These are phyloP conservation scores for Habropoda laboriosa DNA, from an alignment of 1,140 invertebrate genomes.

Conservation along the genomic window DNA sequence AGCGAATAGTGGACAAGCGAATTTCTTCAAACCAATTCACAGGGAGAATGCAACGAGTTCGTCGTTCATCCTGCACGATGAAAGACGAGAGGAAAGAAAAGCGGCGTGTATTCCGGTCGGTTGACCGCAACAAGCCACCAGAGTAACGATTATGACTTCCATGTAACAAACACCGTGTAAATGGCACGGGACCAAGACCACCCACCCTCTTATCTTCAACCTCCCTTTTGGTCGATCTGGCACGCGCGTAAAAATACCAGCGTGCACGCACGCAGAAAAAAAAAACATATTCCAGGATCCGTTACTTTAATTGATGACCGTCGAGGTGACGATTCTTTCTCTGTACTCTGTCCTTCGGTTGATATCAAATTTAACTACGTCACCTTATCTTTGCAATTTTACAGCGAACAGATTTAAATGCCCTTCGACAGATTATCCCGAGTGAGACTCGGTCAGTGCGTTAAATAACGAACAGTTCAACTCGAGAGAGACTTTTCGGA, in stretches of 20 bases:
- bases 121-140: slow-evolving; percentile 44
- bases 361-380: no score
- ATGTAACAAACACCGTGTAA: slow-evolving; percentile 55
- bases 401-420: no score
- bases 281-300: slow-evolving; percentile 61
- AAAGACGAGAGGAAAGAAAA: slow-evolving; percentile 1
- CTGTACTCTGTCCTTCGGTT: no score
- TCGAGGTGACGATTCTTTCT: not conserved
- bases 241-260: slow-evolving; percentile 40
- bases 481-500: no score
- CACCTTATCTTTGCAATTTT: no score
- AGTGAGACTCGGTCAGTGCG: no score
- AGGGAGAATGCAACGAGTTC: not conserved
- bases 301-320: slow-evolving; percentile 60
- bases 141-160: slow-evolving; percentile 65
- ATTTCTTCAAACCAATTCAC: not conserved
- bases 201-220: slow-evolving; percentile 4
- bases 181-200: slow-evolving; percentile 45
- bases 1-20: not conserved
- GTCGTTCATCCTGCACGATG: not conserved
- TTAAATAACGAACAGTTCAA: no score
- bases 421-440: no score
- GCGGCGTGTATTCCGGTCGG: slow-evolving; percentile 23
- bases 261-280: slow-evolving; percentile 47
- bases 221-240: slow-evolving; percentile 16